Percentiles rank a stretch among this genome's conserved stretches.
phyloP scores from a whole-genome alignment of 2,113 vertebrate genomes.

The Cinclus cinclus region DNA sequence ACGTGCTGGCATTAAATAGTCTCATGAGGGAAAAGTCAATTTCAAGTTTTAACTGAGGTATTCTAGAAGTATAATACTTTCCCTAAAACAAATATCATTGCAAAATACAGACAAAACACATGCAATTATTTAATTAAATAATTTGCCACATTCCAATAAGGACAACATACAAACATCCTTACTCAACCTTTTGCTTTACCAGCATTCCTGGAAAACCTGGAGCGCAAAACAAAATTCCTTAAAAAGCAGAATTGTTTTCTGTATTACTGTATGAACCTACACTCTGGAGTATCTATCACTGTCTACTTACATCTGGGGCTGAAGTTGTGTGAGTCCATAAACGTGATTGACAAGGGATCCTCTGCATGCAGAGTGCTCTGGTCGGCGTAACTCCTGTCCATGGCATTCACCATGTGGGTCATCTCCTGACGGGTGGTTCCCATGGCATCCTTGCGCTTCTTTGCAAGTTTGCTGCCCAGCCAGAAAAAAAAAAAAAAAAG shows the following conservation, averaged over 20 bases:
- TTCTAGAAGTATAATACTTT: not conserved
- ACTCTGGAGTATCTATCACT: not conserved
- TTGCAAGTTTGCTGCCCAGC: conserved; percentile 93
- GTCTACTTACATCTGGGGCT: conserved; percentile 93
- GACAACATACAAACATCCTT: not conserved
- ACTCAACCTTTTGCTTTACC: not conserved
- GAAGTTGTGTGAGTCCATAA: conserved; percentile 98
- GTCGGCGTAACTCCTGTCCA: conserved; percentile 96
- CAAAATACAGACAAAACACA: not conserved
- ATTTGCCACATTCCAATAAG: not conserved
- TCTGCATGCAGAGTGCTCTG: conserved; percentile 96
- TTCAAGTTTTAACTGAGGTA: not conserved
- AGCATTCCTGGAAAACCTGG: not conserved
- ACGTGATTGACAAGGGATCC: conserved; percentile 94
- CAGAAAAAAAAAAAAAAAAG: conserved; percentile 26
- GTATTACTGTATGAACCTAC: not conserved
- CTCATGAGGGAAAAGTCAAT: not conserved
- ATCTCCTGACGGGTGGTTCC: conserved; percentile 96
- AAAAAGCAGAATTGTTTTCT: not conserved
- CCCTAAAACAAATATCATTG: not conserved
- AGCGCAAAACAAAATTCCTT: not conserved
- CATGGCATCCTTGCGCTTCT: conserved; percentile 96
- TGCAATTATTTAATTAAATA: not conserved
- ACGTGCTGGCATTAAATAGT: not conserved
- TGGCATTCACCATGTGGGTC: conserved; percentile 98